A percentile compares a stretch with the other conserved stretches of the same genome.
Evolutionary conservation across 2,113 vertebrate species (phyloP).

Genomic region (Tragulus kanchil): DNA sequence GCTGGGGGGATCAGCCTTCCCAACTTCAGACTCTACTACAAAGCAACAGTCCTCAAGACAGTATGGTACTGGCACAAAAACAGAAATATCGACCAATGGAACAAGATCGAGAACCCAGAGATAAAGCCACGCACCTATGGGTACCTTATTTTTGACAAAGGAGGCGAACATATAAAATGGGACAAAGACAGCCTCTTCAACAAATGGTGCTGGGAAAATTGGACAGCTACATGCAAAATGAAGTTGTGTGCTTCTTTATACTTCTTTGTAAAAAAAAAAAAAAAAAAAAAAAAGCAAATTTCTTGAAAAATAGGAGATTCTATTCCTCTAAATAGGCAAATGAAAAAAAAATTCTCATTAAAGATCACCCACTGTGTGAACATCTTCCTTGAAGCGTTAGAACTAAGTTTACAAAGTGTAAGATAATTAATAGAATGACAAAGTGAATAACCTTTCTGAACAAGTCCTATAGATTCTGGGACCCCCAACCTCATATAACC

Average conservation of each 20-base stretch:
- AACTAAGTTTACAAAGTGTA: not conserved
- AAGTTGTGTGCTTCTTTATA: not conserved
- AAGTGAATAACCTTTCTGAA: not conserved
- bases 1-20: too few species aligned
- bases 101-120: too few species aligned
- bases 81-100: too few species aligned
- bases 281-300: not conserved
- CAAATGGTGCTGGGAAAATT: too few species aligned
- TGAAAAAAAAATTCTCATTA: not conserved
- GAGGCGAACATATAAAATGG: too few species aligned
- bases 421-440: not conserved
- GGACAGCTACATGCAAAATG: too few species aligned
- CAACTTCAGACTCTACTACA: too few species aligned
- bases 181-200: too few species aligned
- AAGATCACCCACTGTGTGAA: not conserved
- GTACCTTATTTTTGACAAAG: too few species aligned
- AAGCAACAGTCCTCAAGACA: too few species aligned
- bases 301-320: not conserved
- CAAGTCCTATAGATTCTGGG: not conserved
- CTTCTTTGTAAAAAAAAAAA: not conserved
- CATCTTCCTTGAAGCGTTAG: not conserved
- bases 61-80: too few species aligned
- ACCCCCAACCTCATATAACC: not conserved
- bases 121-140: too few species aligned
- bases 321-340: not conserved